These are phyloP conservation scores for Drosophila melanocephala DNA, from an alignment of 2,888 invertebrate species.

Conservation along the genomic window DNA sequence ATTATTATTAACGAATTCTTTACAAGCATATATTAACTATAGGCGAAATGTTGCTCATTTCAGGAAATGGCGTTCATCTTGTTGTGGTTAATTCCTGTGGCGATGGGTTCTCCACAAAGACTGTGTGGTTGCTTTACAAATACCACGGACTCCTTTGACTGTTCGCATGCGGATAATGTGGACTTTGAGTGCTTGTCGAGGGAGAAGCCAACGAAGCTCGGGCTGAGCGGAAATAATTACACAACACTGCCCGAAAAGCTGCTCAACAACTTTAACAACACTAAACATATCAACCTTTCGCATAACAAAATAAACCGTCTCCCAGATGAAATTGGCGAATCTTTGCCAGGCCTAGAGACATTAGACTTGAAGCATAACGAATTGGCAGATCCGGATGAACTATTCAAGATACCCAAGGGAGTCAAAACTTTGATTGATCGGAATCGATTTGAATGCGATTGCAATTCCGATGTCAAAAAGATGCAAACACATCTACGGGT, in stretches of 20 bases:
- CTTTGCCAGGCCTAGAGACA: fast-evolving
- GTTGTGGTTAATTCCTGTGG: fast-evolving
- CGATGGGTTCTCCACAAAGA: too few species aligned
- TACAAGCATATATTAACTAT: too few species aligned
- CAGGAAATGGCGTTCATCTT: not conserved
- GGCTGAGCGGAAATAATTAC: not conserved
- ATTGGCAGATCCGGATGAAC: not conserved
- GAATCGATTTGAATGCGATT: constrained; percentile 9
- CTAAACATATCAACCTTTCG: not conserved
- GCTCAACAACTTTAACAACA: not conserved
- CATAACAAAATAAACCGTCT: not conserved
- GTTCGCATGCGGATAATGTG: not conserved
- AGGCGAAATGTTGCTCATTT: not conserved
- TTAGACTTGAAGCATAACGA: not conserved
- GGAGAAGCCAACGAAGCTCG: not conserved
- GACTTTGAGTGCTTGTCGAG: constrained; percentile 9
- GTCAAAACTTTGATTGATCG: fast-evolving
- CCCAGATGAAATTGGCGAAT: not conserved
- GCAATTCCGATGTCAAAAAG: not conserved
- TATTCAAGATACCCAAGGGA: not conserved
- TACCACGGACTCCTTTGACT: not conserved
- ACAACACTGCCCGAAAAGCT: not conserved
- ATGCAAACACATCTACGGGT: not conserved
- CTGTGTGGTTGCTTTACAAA: not conserved
- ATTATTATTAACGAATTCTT: too few species aligned